Conservation (phyloP, 2,797 vertebrate species). For the Heliangelus exortis region DNA sequence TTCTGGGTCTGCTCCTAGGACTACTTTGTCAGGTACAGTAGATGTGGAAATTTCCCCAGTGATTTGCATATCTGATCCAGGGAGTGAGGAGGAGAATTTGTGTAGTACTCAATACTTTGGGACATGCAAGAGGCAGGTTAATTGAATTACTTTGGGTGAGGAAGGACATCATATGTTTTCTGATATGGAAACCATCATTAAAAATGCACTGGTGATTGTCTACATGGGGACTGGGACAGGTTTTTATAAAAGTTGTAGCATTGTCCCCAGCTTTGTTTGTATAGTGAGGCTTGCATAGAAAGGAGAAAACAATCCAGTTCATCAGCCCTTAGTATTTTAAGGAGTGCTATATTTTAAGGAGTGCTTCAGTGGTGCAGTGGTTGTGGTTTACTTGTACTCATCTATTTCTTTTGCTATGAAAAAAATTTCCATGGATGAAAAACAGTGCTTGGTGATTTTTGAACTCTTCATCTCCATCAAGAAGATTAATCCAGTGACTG, state of each 20-base stretch:
- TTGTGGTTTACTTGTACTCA: not conserved
- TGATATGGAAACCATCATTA: not conserved
- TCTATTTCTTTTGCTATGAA: not conserved
- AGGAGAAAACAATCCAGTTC: not conserved
- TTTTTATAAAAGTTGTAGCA: not conserved
- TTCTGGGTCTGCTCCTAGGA: not conserved
- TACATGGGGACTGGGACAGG: no score
- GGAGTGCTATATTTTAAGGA: not conserved
- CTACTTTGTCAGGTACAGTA: rapidly evolving
- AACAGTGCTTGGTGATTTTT: not conserved
- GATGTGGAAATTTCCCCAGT: not conserved
- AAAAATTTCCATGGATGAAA: not conserved
- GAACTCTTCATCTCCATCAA: slow-evolving; percentile 28
- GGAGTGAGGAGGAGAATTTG: not conserved
- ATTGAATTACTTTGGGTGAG: not conserved
- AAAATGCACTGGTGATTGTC: no score
- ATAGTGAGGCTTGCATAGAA: not conserved
- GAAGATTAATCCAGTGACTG: slow-evolving; percentile 62
- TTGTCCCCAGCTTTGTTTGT: not conserved
- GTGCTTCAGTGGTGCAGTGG: not conserved
- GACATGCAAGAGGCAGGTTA: not conserved
- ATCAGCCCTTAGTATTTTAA: not conserved
- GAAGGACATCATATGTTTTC: not conserved
- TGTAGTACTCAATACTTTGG: not conserved
- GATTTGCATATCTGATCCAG: not conserved